These are phyloP conservation scores for Subacronicta megacephala DNA, from an alignment of 2,888 invertebrate genomes.

Conservation along the genomic window DNA sequence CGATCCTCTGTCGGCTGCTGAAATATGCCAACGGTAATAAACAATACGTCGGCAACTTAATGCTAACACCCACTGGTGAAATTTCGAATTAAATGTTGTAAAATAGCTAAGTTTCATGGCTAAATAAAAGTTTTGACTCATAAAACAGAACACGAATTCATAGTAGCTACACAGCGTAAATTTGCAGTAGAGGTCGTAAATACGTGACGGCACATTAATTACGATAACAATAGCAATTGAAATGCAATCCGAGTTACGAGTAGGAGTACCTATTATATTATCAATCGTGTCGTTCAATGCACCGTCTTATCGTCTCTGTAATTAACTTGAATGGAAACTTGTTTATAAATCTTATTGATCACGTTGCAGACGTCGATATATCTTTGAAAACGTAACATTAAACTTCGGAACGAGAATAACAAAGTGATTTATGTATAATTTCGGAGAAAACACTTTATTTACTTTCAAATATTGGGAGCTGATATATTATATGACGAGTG, in stretches of 20 bases:
- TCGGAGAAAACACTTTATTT: constrained; percentile 41
- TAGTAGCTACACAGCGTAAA: constrained; percentile 19
- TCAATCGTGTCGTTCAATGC: constrained; percentile 67
- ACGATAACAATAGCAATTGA: constrained; percentile 68
- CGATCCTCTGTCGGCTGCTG: constrained; percentile 72
- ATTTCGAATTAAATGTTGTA: constrained; percentile 38
- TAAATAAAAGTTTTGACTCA: constrained; percentile 20
- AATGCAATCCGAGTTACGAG: constrained; percentile 64
- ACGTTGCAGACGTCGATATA: constrained; percentile 56
- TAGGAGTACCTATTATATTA: constrained; percentile 63
- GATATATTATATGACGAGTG: constrained; percentile 16
- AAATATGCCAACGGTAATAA: constrained; percentile 76
- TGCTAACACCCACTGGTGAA: constrained; percentile 53
- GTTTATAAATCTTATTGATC: constrained; percentile 66
- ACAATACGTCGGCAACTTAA: constrained; percentile 72
- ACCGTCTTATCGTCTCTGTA: constrained; percentile 65
- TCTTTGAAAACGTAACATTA: constrained; percentile 51
- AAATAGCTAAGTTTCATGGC: constrained; percentile 24
- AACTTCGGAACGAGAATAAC: constrained; percentile 48
- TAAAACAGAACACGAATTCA: constrained; percentile 6
- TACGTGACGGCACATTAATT: constrained; percentile 43
- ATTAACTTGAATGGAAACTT: constrained; percentile 69
- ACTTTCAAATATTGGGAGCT: constrained; percentile 30
- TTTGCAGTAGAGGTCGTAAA: constrained; percentile 22
- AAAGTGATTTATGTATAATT: constrained; percentile 51